Conservation (phyloP, 2,888 invertebrate genomes). For the Sialis lutaria region DNA sequence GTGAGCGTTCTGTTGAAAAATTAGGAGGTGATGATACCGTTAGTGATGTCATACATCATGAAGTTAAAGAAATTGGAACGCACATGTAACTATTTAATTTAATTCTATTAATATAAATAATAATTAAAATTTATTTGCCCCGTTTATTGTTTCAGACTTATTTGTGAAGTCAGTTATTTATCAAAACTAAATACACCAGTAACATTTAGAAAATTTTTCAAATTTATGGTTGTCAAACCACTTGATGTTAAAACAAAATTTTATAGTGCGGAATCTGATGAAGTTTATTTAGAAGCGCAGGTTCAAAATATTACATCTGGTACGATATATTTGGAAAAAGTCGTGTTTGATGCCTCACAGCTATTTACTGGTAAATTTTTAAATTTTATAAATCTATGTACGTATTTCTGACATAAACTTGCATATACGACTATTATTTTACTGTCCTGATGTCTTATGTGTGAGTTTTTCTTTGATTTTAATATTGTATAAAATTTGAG, state of each 20-base stretch:
- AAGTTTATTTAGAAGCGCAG: conserved; percentile 54
- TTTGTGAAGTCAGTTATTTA: conserved; percentile 89
- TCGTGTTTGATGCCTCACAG: conserved; percentile 80
- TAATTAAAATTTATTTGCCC: background rate
- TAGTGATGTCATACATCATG: conserved; percentile 93
- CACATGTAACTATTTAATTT: conserved; percentile 58
- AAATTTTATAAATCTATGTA: background rate
- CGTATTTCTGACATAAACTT: background rate
- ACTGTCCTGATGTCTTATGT: too few relatives aligned
- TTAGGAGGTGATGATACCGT: conserved; percentile 67
- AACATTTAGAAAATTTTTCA: conserved; percentile 92
- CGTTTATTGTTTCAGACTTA: conserved; percentile 42
- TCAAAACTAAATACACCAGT: conserved; percentile 56
- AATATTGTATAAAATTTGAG: too few relatives aligned
- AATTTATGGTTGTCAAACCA: conserved; percentile 94
- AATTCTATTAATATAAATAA: background rate
- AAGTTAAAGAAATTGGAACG: conserved; percentile 97
- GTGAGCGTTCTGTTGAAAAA: conserved; percentile 38
- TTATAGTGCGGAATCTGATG: conserved; percentile 80
- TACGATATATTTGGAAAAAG: conserved; percentile 87
- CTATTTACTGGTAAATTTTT: conserved; percentile 52
- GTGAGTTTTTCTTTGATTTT: too few relatives aligned
- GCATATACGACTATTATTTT: background rate
- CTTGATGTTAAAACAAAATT: conserved; percentile 97
- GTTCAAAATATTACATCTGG: conserved; percentile 86